These are phyloP conservation scores for Ceyx erithaca DNA, from an alignment of 2,797 vertebrate genomes.

Conservation along the genomic window DNA sequence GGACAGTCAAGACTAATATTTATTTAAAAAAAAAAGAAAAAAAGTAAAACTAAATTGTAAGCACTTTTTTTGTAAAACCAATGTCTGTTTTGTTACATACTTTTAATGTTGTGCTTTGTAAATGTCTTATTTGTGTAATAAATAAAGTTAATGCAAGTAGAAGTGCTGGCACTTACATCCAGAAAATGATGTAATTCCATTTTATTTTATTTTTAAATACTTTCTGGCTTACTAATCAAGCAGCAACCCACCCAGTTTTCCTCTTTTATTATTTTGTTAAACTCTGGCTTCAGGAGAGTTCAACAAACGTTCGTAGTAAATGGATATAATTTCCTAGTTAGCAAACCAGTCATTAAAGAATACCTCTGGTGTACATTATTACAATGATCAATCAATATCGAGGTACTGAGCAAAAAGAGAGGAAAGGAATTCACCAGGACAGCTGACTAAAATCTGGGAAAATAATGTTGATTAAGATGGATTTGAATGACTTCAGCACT, in stretches of 20 bases:
- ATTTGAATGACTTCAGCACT: slow-evolving; percentile 59
- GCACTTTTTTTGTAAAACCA: slow-evolving; percentile 93
- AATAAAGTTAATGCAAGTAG: slow-evolving; percentile 90
- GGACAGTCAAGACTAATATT: slow-evolving; percentile 90
- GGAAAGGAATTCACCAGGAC: slow-evolving; percentile 72
- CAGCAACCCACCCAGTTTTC: slow-evolving; percentile 55
- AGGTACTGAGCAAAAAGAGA: slow-evolving; percentile 64
- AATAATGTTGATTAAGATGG: slow-evolving; percentile 72
- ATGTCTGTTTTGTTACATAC: slow-evolving; percentile 95
- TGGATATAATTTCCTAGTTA: slow-evolving; percentile 60
- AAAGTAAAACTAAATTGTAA: slow-evolving; percentile 94
- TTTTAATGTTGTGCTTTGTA: slow-evolving; percentile 93
- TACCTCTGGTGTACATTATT: slow-evolving; percentile 53
- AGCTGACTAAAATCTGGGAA: slow-evolving; percentile 70
- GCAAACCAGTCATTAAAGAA: slow-evolving; percentile 60
- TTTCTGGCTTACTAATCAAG: slow-evolving; percentile 63
- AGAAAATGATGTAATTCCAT: slow-evolving; percentile 70
- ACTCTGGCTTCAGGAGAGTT: slow-evolving; percentile 61
- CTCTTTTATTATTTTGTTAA: slow-evolving; percentile 69
- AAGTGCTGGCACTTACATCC: slow-evolving; percentile 84
- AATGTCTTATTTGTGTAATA: slow-evolving; percentile 96
- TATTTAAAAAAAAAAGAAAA: slow-evolving; percentile 93
- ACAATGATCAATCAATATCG: slow-evolving; percentile 60
- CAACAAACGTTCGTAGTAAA: slow-evolving; percentile 55
- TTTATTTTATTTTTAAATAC: slow-evolving; percentile 76